phyloP scores from a whole-genome alignment of 2,888 invertebrate species.

The Buathra laborator region DNA sequence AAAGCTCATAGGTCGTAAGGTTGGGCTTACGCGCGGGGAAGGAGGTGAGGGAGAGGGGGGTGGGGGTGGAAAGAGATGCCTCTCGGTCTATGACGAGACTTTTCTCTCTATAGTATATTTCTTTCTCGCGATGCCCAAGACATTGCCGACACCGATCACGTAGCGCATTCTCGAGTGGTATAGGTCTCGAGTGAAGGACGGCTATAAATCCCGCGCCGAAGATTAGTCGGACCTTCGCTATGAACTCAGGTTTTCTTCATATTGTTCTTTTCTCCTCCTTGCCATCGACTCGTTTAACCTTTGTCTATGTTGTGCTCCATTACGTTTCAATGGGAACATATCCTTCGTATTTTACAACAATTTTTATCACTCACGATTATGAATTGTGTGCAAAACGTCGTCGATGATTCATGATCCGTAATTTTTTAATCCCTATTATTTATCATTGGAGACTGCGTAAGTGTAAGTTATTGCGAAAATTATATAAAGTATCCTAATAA shows the following conservation, averaged over 20 bases:
- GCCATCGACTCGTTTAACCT: conserved; percentile 1
- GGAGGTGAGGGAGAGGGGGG: too few species aligned
- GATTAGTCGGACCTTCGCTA: conserved; percentile 71
- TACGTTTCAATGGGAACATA: neutral
- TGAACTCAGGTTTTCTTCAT: conserved; percentile 70
- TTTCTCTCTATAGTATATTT: conserved; percentile 26
- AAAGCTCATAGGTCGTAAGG: conserved; percentile 38
- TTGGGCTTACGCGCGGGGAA: conserved; percentile 39
- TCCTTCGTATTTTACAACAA: neutral
- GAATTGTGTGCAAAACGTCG: neutral
- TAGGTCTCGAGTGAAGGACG: conserved; percentile 64
- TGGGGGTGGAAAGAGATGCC: neutral
- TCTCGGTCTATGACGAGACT: conserved; percentile 35
- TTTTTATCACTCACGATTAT: too few species aligned
- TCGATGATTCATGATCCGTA: too few species aligned
- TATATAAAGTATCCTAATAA: conserved; percentile 10
- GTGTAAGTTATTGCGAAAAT: neutral
- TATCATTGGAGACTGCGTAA: neutral
- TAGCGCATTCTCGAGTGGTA: conserved; percentile 71
- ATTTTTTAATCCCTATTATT: neutral
- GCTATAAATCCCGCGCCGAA: conserved; percentile 76
- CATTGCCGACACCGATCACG: conserved; percentile 76
- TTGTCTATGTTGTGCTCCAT: neutral
- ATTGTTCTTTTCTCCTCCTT: conserved; percentile 27
- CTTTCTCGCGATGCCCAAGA: conserved; percentile 31